Evolutionary conservation across 2,113 vertebrate species (phyloP).

Genomic region (Grallaria varia): DNA sequence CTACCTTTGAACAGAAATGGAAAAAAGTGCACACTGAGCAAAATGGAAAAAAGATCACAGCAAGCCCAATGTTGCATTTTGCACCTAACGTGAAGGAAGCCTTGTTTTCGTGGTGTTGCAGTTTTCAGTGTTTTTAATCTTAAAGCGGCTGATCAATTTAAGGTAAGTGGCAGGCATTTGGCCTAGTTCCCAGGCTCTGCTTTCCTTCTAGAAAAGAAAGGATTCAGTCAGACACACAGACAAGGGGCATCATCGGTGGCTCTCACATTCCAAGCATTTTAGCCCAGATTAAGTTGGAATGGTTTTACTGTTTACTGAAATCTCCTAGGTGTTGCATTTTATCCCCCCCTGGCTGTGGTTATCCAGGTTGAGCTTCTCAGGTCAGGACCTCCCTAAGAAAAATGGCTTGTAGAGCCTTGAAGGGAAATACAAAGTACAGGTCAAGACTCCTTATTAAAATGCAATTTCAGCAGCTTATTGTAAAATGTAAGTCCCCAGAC

Average conservation of each 20-base stretch:
- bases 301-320: constrained; percentile 78
- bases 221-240: constrained; percentile 78
- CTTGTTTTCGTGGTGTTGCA: constrained; percentile 73
- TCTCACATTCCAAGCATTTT: constrained; percentile 80
- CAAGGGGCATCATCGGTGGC: constrained; percentile 76
- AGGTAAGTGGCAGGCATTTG: constrained; percentile 80
- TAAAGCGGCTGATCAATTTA: constrained; percentile 78
- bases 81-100: constrained; percentile 73
- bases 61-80: constrained; percentile 70
- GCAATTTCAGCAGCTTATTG: constrained; percentile 59
- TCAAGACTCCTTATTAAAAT: constrained; percentile 68
- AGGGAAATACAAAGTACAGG: constrained; percentile 50
- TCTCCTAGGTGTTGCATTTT: constrained; percentile 81
- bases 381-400: constrained; percentile 67
- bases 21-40: constrained; percentile 57
- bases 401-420: constrained; percentile 34
- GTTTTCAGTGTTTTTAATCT: constrained; percentile 75
- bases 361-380: constrained; percentile 73
- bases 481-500: constrained; percentile 51
- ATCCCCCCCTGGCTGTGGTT: constrained; percentile 58
- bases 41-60: constrained; percentile 76
- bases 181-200: constrained; percentile 78
- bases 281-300: constrained; percentile 80
- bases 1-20: constrained; percentile 69
- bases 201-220: constrained; percentile 75